Base-by-base conservation (phyloP, 2,888 invertebrate species). In the Trisateles emortualis region DNA sequence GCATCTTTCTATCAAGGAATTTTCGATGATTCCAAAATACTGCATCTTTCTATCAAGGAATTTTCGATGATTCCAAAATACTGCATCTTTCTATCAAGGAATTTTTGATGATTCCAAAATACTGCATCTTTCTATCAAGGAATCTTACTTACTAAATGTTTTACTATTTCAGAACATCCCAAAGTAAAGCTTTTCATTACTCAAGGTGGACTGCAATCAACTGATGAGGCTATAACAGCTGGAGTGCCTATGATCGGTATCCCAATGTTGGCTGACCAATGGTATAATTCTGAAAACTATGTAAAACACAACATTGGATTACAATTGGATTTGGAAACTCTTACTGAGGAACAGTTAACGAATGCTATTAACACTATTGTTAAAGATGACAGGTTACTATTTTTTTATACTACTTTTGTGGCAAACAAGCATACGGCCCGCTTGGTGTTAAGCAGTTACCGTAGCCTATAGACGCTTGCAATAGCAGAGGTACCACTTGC, bases 141-240 rank as follows among this genome's bases (percentile, higher is more conserved):
- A n/a, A n/a, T n/a, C n/a, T n/a, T n/a, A n/a, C n/a, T n/a, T n/a
- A n/a, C n/a, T n/a, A 36, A 5, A 9, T 11, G 19, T n/a, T 3
- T 3, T 17, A n/a, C 35, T 32, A 8, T 73, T 72, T 14, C 63
- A 86, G 86, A 43, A 30, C 92, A 93, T 67, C 84, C 86, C 3
- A 92, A 93, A 47, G 56, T 93, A 0, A 92, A 90, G 61, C 26
- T 79, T 0, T 83, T 82, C 39, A 80, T 92, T 30, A 88, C 87
- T 0, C 90, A 92, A 79, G 88, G 87, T 17, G 90, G 91, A 9
- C 52, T 88, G 1, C 89, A 90, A 50, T 90, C 90, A 0, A 78
- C 87, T 0, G 87, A 90, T 33, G 92, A 92, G 68, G 82, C 90
- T 0, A 84, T 92, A 9, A 56, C 64, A 26, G 81, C 84, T 3